Evolutionary conservation across 2,888 invertebrate species (phyloP).

Genomic region (Pheosia tremula): DNA sequence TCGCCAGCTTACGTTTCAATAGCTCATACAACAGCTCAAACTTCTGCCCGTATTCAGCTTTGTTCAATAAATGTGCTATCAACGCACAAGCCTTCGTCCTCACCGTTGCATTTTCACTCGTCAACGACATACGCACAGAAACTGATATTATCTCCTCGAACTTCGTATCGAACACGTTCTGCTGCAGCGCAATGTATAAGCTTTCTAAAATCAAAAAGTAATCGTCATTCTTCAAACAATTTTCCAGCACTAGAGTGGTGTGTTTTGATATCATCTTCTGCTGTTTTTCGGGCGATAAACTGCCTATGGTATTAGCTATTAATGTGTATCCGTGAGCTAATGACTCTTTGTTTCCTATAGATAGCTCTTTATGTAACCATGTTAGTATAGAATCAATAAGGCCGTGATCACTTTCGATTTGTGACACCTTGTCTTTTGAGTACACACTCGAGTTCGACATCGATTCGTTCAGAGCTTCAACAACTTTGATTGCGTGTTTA

Average conservation of each 20-base stretch:
- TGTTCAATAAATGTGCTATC: slow-evolving; percentile 85
- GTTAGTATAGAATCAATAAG: slow-evolving; percentile 64
- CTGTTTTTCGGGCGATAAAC: slow-evolving; percentile 65
- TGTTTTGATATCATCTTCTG: slow-evolving; percentile 53
- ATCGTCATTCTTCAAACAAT: slow-evolving; percentile 53
- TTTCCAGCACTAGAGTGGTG: slow-evolving; percentile 51
- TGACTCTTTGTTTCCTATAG: slow-evolving; percentile 42
- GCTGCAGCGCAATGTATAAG: slow-evolving; percentile 76
- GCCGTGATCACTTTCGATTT: slow-evolving; percentile 76
- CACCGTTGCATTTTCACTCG: slow-evolving; percentile 55
- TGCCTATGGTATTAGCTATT: slow-evolving; percentile 66
- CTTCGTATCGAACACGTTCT: slow-evolving; percentile 58
- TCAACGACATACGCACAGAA: slow-evolving; percentile 63
- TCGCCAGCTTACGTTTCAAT: slow-evolving; percentile 54
- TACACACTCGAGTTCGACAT: slow-evolving; percentile 66
- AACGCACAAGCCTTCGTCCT: slow-evolving; percentile 76
- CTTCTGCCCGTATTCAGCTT: slow-evolving; percentile 69
- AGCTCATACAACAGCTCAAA: slow-evolving; percentile 69
- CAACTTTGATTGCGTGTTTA: slow-evolving; percentile 58
- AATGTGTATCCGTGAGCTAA: slow-evolving; percentile 61
- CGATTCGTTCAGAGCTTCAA: slow-evolving; percentile 62
- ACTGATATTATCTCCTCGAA: slow-evolving; percentile 64
- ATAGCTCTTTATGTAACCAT: slow-evolving; percentile 67
- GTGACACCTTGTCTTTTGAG: slow-evolving; percentile 59
- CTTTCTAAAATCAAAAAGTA: slow-evolving; percentile 78